Evolutionary conservation across 1,140 invertebrate genomes (phyloP), one percentile per base, ranked within the genome.

Genomic region (Drosophila navojoa): DNA sequence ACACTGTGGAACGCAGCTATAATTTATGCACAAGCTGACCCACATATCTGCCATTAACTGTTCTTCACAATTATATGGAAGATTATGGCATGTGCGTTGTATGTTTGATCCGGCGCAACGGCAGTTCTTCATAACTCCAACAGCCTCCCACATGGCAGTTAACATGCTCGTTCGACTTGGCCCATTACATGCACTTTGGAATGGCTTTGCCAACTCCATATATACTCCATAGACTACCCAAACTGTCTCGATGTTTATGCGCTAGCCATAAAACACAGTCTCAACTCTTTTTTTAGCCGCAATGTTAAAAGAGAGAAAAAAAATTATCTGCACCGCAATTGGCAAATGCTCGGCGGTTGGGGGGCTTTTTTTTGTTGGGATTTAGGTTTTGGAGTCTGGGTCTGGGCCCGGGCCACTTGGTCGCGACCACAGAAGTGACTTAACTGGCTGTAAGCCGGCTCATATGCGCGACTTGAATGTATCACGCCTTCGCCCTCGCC

Each of bases 391-490:
- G 66, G 60, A 63, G 64, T 44, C 42, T 45, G 42, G 42, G 42
- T 19, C 42, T 15, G 42, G 15, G 42, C 16, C 5, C n/a, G 35
- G 79, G 84, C 84, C 84, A 89, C 82, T 89, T 86, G 82, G 79
- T 58, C 64, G 84, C 76, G 68, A 82, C 84, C 84, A 76, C 79
- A 89, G 85, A 89, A 89, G 84, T 84, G 84, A 89, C 84, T 89
- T 89, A 89, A 89, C 84, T 89, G 63, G 85, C 82, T 89, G 79
- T 84, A 84, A 89, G 84, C 85, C 85, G 81, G 62, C 70, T 74
- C 76, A 79, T 79, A 70, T 62, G 60, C 42, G 42, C 55, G 61
- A 59, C 29, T 60, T 25, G 19, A 11, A 45, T 55, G 44, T 70
- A 38, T 38, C 35, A 38, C 49, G 22, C 3, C 22, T 35, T 45